Evolutionary conservation across 2,113 vertebrate species (phyloP).

Genomic region (Paramormyrops kingsleyae): DNA sequence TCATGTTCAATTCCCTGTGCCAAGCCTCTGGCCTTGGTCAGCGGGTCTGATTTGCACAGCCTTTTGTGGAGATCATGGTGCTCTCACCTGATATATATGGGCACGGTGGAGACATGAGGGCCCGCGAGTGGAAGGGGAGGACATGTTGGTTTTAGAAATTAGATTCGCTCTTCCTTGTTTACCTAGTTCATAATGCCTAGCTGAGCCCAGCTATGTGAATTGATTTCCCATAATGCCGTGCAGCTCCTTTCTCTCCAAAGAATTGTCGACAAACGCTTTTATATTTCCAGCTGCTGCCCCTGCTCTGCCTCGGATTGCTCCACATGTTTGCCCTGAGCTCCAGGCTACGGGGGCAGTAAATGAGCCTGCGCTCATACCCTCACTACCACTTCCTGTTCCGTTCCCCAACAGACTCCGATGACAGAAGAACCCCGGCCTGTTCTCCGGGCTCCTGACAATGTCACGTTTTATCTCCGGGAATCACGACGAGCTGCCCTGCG

Average conservation of each 20-base stretch:
- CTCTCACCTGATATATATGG: neutral
- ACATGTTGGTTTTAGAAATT: neutral
- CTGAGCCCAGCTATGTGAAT: neutral
- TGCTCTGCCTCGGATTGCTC: neutral
- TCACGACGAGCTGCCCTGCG: slow-evolving; percentile 63
- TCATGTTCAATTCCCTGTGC: neutral
- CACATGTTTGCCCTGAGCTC: neutral
- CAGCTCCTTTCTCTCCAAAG: neutral
- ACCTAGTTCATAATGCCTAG: neutral
- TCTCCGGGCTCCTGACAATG: slow-evolving; percentile 73
- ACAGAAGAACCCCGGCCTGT: slow-evolving; percentile 78
- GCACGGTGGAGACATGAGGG: neutral
- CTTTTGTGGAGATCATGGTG: neutral
- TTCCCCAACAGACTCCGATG: slow-evolving; percentile 69
- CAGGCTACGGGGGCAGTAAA: neutral
- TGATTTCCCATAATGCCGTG: neutral
- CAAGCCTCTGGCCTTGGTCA: neutral
- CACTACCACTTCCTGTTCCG: neutral
- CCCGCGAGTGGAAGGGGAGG: neutral
- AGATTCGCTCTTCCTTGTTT: neutral
- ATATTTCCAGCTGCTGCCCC: neutral
- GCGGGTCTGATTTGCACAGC: neutral
- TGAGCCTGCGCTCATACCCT: neutral
- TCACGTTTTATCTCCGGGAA: slow-evolving; percentile 74
- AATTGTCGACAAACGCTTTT: neutral